These are phyloP conservation scores for Acanthosoma haemorrhoidale DNA, from an alignment of 2,888 invertebrate species.

Conservation along the genomic window DNA sequence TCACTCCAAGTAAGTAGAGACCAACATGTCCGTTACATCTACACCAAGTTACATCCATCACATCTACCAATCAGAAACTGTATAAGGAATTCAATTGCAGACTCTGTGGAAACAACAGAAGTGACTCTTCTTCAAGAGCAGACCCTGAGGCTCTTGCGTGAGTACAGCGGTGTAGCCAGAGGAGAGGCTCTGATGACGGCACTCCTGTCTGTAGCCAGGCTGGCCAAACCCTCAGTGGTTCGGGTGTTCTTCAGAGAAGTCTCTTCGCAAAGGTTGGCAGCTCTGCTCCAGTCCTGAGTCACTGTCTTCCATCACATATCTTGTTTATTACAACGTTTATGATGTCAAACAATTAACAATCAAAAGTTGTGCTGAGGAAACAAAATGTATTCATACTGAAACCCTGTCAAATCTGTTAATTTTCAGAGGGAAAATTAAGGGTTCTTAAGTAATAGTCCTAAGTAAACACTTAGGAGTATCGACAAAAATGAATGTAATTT, in stretches of 20 bases:
- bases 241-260: constrained; percentile 28
- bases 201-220: constrained; percentile 31
- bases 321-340: no score
- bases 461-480: no score
- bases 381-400: no score
- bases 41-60: no score
- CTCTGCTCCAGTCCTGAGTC: not conserved
- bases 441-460: no score
- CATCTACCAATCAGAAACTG: no score
- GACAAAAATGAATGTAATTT: no score
- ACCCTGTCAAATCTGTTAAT: no score
- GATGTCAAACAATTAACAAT: no score
- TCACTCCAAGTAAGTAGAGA: constrained; percentile 69
- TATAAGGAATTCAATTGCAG: constrained; percentile 48
- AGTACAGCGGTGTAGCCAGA: constrained; percentile 52
- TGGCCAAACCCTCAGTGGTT: constrained; percentile 8
- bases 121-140: constrained; percentile 72
- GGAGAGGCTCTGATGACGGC: constrained; percentile 29
- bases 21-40: no score
- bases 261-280: not conserved
- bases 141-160: constrained; percentile 68
- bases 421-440: no score
- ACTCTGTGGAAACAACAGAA: constrained; percentile 57
- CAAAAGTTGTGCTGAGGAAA: no score
- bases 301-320: not conserved